Base-by-base conservation (phyloP, 2,888 invertebrate genomes). In the Pterostichus niger region DNA sequence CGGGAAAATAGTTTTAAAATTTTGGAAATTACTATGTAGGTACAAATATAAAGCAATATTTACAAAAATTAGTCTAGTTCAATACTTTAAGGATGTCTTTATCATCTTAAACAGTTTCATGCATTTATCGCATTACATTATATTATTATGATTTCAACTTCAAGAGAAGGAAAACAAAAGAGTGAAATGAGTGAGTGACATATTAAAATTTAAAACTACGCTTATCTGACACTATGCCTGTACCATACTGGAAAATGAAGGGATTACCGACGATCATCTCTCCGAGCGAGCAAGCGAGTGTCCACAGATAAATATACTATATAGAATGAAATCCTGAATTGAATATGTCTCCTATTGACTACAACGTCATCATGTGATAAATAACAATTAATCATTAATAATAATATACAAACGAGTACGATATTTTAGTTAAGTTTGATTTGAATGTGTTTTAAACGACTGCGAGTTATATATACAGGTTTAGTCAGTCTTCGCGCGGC, bases 401-500 rank as follows among this genome's bases (percentile, higher is more conserved):
- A 61, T 75, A 82, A 83, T 83, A 83, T 83, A 83, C 83, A 83
- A 83, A 83, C 83, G 83, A 77, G 76, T 83, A 83, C 83, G 83
- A 77, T 83, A 83, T 81, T 83, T 76, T 68, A 83, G 52, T 76
- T 75, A 75, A 82, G 82, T 82, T 82, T 82, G 82, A 82, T 82
- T 82, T 82, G 44, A 59, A 15, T 73, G 82, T 82, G 84, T 84
- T 84, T 84, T 80, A 84, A 83, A 85, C 84, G 84, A 84, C 85
- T 84, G 85, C 85, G 86, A 85, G 83, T 86, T 85, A 82, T 87
- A 86, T 87, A 81, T 86, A 87, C 86, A 86, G 84, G 82, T 85
- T 85, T 84, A 49, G 76, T 87, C 87, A 87, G 87, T 87, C 87
- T 87, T 87, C 85, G 85, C 80, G 15, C 52, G 64, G 73, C 64